Percentiles rank a stretch among this genome's conserved stretches.
Evolutionary conservation across 2,113 vertebrate species (phyloP).

Genomic region (Amphilophus citrinellus): DNA sequence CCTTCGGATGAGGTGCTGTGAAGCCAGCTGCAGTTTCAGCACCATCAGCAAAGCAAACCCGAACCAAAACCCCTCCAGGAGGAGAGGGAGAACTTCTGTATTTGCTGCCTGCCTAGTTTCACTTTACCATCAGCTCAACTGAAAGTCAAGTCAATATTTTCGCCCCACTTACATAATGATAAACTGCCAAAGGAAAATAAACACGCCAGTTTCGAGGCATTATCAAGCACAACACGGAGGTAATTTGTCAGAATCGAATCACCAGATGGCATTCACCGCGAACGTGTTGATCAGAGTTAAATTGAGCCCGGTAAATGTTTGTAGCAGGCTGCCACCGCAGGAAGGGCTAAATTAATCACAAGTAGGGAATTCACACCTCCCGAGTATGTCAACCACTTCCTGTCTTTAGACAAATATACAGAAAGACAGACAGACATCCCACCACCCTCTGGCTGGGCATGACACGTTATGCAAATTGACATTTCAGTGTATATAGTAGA

Average conservation of each 20-base stretch:
- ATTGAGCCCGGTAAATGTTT: slow-evolving; percentile 47
- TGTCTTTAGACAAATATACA: slow-evolving; percentile 61
- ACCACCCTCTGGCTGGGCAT: slow-evolving; percentile 50
- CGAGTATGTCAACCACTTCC: slow-evolving; percentile 64
- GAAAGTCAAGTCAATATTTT: slow-evolving; percentile 37
- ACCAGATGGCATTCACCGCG: slow-evolving; percentile 47
- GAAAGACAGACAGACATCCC: slow-evolving; percentile 56
- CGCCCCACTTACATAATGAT: not conserved
- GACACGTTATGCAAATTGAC: slow-evolving; percentile 71
- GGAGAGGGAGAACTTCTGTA: not conserved
- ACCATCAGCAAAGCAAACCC: slow-evolving; percentile 32
- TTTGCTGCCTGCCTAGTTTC: slow-evolving; percentile 15
- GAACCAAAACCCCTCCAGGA: not conserved
- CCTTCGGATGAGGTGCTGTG: slow-evolving; percentile 43
- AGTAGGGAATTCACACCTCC: slow-evolving; percentile 72
- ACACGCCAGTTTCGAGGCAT: slow-evolving; percentile 27
- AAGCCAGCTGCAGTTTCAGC: slow-evolving; percentile 33
- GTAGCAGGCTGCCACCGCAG: slow-evolving; percentile 44
- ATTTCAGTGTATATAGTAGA: slow-evolving; percentile 57
- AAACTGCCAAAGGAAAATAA: slow-evolving; percentile 38
- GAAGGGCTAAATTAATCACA: slow-evolving; percentile 63
- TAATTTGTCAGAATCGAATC: slow-evolving; percentile 61
- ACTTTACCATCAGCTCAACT: slow-evolving; percentile 8
- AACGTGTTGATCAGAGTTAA: slow-evolving; percentile 61
- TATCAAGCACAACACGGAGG: slow-evolving; percentile 34